Base-by-base conservation (phyloP, 2,797 vertebrate genomes). In the Danio jaintianensis region DNA sequence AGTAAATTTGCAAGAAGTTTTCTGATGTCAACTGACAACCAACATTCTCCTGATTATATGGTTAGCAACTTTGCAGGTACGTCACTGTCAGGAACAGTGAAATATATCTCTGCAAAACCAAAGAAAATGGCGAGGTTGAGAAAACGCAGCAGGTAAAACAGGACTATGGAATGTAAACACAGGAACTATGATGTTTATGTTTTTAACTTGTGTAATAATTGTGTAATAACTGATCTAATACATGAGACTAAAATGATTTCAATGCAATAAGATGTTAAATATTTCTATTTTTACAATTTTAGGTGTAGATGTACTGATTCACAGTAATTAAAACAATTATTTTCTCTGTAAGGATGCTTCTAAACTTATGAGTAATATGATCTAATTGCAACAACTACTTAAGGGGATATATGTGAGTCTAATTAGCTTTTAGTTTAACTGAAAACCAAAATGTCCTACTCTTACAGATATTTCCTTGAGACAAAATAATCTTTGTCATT, bases 401-500 rank as follows among this genome's bases (percentile, higher is more conserved):
- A 55, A 0, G 6, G 7, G 11, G 8, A 70, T 42, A 53, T 18
- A 53, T 53, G 11, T 13, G 18, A 55, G 6, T 36, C 50, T 70
- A 16, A 50, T 10, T 40, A 13, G 6, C 55, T 42, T 68, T 68
- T 18, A 59, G 43, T 68, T 59, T 18, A 67, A 67, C 43, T 59
- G 2, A 48, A 48, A 56, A n/a, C 5, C 5, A 8, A 22, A 47
- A 56, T 11, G 10, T 53, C 50, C 40, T 3, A 2, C 15, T 62
- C 10, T 79, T 52, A 53, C 22, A 29, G 11, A 56, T 58, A 59
- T 67, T 52, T 76, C 29, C 18, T 66, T 59, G 0, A 80, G 38
- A 80, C 16, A 20, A 42, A 77, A 62, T 71, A 82, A 38, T 69
- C 15, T 18, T 38, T 80, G 79, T 80, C 74, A 81, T 74, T 48